These are phyloP conservation scores for Drosophila vallismaia DNA, from an alignment of 2,888 invertebrate species.

Conservation along the genomic window DNA sequence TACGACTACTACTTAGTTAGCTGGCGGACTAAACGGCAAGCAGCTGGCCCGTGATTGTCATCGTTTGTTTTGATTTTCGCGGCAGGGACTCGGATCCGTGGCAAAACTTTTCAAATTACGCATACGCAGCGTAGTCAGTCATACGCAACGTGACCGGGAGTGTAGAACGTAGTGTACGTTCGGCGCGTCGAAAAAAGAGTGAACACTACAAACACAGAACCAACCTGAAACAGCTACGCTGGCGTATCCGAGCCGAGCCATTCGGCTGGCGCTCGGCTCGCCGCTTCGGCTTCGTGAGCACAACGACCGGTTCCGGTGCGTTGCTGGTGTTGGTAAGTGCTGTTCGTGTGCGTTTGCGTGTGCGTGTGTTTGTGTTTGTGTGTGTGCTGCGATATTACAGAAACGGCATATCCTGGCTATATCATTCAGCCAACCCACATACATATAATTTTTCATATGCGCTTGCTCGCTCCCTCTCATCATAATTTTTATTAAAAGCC, in stretches of 20 bases:
- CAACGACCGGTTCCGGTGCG: conserved; percentile 21
- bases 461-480: conserved; percentile 73
- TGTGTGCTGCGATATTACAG: conserved; percentile 71
- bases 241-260: conserved; percentile 13
- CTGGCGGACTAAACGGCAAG: conserved; percentile 13
- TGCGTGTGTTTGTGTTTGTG: conserved; percentile 37
- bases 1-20: conserved; percentile 5
- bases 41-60: conserved; percentile 39
- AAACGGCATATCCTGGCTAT: conserved; percentile 69
- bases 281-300: conserved; percentile 12
- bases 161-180: conserved; percentile 75
- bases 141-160: conserved; percentile 10
- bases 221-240: conserved; percentile 60
- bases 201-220: conserved; percentile 83
- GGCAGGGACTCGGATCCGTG: conserved; percentile 27
- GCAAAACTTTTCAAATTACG: conserved; percentile 46
- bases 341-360: not conserved
- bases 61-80: conserved; percentile 35
- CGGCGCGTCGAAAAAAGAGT: conserved; percentile 84
- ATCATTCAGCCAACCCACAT: conserved; percentile 77
- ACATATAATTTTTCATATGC: conserved; percentile 76
- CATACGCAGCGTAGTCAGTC: conserved; percentile 39
- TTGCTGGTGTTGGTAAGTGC: not conserved
- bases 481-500: conserved; percentile 80
- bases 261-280: conserved; percentile 25